These are phyloP conservation scores for Paraplagusia blochii DNA, from an alignment of 2,113 vertebrate species.

Conservation along the genomic window DNA sequence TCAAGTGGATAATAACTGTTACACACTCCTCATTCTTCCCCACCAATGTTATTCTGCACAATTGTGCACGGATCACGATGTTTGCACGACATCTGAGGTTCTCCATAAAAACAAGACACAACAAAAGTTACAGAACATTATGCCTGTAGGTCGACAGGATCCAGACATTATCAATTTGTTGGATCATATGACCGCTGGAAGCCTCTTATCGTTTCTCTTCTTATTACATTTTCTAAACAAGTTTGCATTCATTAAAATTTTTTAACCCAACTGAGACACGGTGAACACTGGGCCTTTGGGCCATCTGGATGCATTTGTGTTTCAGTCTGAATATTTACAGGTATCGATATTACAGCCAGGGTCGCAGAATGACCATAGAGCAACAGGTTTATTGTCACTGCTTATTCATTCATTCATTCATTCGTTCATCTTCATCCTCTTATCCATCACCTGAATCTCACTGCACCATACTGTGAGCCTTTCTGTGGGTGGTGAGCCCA, in stretches of 20 bases:
- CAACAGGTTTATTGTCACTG: too few species aligned
- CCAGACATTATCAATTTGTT: slow-evolving; percentile 26
- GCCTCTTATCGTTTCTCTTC: slow-evolving; percentile 16
- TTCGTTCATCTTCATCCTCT: too few species aligned
- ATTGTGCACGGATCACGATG: slow-evolving; percentile 7
- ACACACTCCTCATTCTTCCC: slow-evolving; percentile 9
- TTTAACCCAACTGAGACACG: slow-evolving; percentile 19
- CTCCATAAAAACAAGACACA: slow-evolving; percentile 23
- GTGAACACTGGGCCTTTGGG: slow-evolving; percentile 13
- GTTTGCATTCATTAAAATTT: slow-evolving; percentile 50
- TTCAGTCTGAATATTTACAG: slow-evolving; percentile 1
- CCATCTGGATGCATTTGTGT: slow-evolving; percentile 22
- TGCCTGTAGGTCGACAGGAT: slow-evolving; percentile 27
- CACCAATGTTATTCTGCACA: slow-evolving; percentile 4
- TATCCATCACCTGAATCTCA: too few species aligned
- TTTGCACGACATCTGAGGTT: slow-evolving; percentile 22
- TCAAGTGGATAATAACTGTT: background rate
- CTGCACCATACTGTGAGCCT: too few species aligned
- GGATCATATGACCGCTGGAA: slow-evolving; percentile 20
- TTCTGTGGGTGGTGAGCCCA: too few species aligned
- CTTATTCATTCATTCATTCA: too few species aligned
- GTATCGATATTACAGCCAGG: slow-evolving; percentile 22
- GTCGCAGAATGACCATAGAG: too few species aligned
- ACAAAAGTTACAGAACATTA: slow-evolving; percentile 4
- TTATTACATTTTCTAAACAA: slow-evolving; percentile 44